These are phyloP conservation scores for Vulpes lagopus DNA, from an alignment of 2,113 vertebrate species.

Conservation along the genomic window DNA sequence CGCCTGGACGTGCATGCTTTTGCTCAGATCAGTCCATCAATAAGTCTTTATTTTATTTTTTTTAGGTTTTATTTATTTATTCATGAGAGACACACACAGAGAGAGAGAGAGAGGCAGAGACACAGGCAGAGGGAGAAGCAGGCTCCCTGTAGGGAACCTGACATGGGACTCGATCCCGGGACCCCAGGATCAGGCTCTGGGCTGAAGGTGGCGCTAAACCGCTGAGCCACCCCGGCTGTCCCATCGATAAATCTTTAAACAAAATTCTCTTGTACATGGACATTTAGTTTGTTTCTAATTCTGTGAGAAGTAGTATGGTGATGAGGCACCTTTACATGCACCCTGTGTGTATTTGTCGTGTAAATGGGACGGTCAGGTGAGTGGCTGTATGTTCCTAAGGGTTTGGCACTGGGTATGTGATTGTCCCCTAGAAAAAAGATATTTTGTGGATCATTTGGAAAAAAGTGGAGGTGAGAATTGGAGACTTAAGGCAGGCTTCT, in stretches of 20 bases:
- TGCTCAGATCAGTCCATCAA: too few relatives aligned
- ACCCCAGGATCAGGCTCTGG: too few relatives aligned
- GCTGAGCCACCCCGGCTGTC: too few relatives aligned
- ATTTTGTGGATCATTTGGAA: not conserved
- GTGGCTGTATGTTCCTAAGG: fast-evolving
- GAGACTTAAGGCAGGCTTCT: not conserved
- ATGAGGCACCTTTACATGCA: not conserved
- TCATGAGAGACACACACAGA: too few relatives aligned
- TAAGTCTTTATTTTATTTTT: too few relatives aligned
- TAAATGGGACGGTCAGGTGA: not conserved
- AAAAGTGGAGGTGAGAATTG: not conserved
- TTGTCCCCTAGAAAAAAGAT: not conserved
- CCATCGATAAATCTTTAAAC: not conserved
- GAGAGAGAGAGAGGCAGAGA: too few relatives aligned
- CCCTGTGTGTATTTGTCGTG: not conserved
- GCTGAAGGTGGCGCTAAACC: too few relatives aligned
- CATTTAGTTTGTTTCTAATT: not conserved
- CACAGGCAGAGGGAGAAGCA: too few relatives aligned
- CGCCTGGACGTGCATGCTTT: too few relatives aligned
- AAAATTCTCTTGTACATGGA: not conserved
- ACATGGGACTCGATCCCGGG: too few relatives aligned
- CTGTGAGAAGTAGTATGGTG: not conserved
- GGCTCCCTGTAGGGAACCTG: too few relatives aligned
- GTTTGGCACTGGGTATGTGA: not conserved
- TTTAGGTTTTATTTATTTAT: too few relatives aligned